phyloP scores from a whole-genome alignment of 2,888 invertebrate genomes.

The Synergus japonicus region DNA sequence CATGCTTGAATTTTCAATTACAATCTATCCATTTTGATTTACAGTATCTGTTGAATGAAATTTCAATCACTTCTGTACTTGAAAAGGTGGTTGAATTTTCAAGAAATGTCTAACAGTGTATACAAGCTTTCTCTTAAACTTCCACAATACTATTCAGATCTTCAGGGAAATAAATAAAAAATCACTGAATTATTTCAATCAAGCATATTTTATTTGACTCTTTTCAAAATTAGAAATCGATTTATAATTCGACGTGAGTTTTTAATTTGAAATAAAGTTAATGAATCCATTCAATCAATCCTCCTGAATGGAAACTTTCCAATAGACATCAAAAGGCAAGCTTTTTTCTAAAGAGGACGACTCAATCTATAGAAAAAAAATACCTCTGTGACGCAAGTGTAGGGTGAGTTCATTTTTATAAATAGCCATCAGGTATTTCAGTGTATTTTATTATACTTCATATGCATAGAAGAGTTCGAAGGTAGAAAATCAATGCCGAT shows the following conservation, averaged over 20 bases:
- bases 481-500: conserved; percentile 9
- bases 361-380: not conserved
- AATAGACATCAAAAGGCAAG: not conserved
- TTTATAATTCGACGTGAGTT: not conserved
- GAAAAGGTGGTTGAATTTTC: too few species aligned
- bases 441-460: not conserved
- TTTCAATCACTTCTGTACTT: too few species aligned
- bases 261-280: not conserved
- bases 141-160: not conserved
- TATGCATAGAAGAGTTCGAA: not conserved
- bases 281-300: not conserved
- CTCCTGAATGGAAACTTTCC: not conserved
- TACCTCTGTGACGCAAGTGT: not conserved
- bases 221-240: not conserved
- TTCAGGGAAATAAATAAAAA: conserved; percentile 27
- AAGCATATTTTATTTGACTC: not conserved
- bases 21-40: too few species aligned
- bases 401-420: not conserved
- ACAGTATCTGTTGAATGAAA: too few species aligned
- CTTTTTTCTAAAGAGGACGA: not conserved
- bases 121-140: not conserved
- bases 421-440: not conserved
- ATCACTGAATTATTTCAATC: not conserved
- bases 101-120: too few species aligned
- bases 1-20: too few species aligned